Conservation (phyloP, 1,140 invertebrate species). For the Leptinotarsa undecemlineata region DNA sequence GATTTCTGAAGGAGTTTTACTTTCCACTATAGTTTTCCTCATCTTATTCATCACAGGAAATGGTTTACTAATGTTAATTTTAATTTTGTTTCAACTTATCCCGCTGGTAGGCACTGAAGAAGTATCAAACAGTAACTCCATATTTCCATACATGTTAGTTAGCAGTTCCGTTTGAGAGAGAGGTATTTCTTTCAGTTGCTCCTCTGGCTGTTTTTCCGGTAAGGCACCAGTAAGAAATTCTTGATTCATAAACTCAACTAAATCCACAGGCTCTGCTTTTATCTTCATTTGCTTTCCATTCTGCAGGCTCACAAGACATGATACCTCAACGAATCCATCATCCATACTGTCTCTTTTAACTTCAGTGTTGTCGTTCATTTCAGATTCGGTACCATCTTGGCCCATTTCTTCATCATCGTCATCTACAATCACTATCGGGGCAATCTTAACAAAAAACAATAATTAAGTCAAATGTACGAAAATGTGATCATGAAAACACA, state of each 20-base stretch:
- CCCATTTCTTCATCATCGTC: slow-evolving; percentile 56
- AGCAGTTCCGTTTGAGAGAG: background rate
- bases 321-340: slow-evolving; percentile 57
- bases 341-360: slow-evolving; percentile 53
- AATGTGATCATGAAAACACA: background rate
- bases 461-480: no score
- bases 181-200: no score
- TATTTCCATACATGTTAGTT: slow-evolving; percentile 71
- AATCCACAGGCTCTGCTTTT: slow-evolving; percentile 65
- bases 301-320: slow-evolving; percentile 47
- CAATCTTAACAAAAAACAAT: slow-evolving; percentile 9
- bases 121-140: slow-evolving; percentile 63
- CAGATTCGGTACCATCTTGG: slow-evolving; percentile 23
- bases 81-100: slow-evolving; percentile 64
- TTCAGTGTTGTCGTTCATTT: slow-evolving; percentile 35
- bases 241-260: slow-evolving; percentile 54
- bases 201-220: background rate
- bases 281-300: slow-evolving; percentile 57
- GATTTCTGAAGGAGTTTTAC: slow-evolving; percentile 29
- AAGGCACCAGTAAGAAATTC: background rate
- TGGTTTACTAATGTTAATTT: slow-evolving; percentile 80
- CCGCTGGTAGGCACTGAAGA: slow-evolving; percentile 56
- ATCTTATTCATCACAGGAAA: slow-evolving; percentile 56
- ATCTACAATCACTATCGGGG: slow-evolving; percentile 55
- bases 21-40: slow-evolving; percentile 35